These are phyloP conservation scores for Calyptommatus sinebrachiatus DNA, from an alignment of 2,113 vertebrate species.

Conservation along the genomic window DNA sequence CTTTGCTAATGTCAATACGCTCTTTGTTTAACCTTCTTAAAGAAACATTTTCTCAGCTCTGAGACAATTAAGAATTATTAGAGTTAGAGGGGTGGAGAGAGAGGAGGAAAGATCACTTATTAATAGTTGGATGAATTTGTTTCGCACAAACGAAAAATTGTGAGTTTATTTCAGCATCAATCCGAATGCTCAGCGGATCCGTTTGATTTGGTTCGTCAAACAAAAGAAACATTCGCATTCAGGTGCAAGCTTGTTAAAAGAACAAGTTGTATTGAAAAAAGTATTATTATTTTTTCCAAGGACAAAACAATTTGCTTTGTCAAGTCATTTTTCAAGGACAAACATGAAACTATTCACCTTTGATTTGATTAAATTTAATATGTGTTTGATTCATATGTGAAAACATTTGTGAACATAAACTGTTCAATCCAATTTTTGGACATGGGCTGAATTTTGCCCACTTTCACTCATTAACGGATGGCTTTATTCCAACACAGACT, in stretches of 20 bases:
- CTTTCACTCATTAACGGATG: too few relatives aligned
- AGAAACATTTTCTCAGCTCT: constrained; percentile 76
- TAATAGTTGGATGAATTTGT: constrained; percentile 59
- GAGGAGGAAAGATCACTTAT: constrained; percentile 71
- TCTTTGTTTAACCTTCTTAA: constrained; percentile 86
- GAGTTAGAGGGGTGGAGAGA: constrained; percentile 44
- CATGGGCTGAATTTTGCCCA: neutral
- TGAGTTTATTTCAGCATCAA: constrained; percentile 20
- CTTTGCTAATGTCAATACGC: constrained; percentile 86
- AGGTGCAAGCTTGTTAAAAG: too few relatives aligned
- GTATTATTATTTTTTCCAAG: neutral
- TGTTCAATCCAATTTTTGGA: neutral
- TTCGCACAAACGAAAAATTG: neutral
- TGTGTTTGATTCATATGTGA: too few relatives aligned
- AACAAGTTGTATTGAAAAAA: too few relatives aligned
- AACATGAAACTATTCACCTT: too few relatives aligned
- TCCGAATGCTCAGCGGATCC: constrained; percentile 24
- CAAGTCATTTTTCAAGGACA: neutral
- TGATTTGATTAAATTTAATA: too few relatives aligned
- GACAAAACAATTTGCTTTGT: too few relatives aligned
- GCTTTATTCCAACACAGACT: too few relatives aligned
- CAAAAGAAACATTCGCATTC: neutral
- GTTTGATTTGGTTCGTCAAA: constrained; percentile 40
- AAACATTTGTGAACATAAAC: too few relatives aligned
- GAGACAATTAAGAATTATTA: constrained; percentile 75